Percentiles rank a stretch among this genome's conserved stretches.
phyloP scores from a whole-genome alignment of 92 coral and sea anemone genomes.

The Pocillopora meandrina region DNA sequence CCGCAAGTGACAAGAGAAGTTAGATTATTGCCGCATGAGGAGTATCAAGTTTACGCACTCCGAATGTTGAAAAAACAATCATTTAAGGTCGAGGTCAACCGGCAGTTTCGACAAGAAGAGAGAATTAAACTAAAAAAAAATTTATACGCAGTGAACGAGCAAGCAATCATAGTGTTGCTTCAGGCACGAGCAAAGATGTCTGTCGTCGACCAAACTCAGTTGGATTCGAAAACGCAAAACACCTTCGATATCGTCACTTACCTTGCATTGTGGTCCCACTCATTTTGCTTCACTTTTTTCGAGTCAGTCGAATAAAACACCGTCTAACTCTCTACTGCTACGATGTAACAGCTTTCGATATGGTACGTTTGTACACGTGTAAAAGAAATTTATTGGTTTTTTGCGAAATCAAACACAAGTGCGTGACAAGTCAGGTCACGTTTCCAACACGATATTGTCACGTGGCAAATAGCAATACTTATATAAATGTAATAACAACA shows the following conservation, averaged over 20 bases:
- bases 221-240: too few species aligned
- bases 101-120: background rate
- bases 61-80: background rate
- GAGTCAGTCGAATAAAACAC: background rate
- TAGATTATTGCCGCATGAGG: background rate
- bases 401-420: background rate
- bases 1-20: background rate
- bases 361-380: background rate
- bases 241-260: background rate
- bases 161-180: background rate
- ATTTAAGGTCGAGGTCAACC: background rate
- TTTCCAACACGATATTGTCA: constrained; percentile 9
- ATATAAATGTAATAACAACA: too few species aligned
- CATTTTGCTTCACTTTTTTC: constrained; percentile 8
- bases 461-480: background rate
- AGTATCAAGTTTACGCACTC: background rate
- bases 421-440: constrained; percentile 32
- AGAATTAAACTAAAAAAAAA: background rate
- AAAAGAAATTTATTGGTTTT: background rate
- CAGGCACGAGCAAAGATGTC: too few species aligned
- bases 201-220: too few species aligned
- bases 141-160: background rate
- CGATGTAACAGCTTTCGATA: background rate
- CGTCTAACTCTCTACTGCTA: background rate
- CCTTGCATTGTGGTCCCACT: constrained; percentile 24